Evolutionary conservation across 1,140 invertebrate species (phyloP), one percentile per base, ranked within the genome.

Genomic region (Nebria ingens): DNA sequence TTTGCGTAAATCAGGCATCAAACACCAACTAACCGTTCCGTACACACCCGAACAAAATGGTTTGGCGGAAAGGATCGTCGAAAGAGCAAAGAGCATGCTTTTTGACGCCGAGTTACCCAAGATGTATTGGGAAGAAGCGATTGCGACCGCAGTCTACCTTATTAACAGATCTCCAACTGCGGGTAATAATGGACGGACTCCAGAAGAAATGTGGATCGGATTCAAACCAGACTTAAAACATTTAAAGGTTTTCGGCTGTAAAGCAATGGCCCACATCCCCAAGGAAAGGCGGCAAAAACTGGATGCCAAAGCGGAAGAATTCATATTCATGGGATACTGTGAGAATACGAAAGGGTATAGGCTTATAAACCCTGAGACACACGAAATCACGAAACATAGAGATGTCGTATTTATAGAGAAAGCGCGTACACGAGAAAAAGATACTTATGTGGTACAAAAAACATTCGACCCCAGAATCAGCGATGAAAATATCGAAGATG

Each of bases 41-140:
- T 76, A 76, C 56, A 71, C 66, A 2, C 70, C 73, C 0, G 58
- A 78, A 61, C 66, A 74, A 54, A 79, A 78, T 60, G 72, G 72
- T 3, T 61, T 59, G 15, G 63, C 65, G 15, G 73, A 75, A 53
- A 23, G 65, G 21, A 29, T 70, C 6, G 29, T 65, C 6, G 65
- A 69, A 53, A 60, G 51, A 50, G 69, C 68, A 9, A 61, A 9
- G 66, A 72, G 55, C 67, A 70, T 15, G 56, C 64, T 67, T 4
- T 3, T 45, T n/a, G n/a, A n/a, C n/a, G n/a, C n/a, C n/a, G n/a
- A n/a, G n/a, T n/a, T n/a, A n/a, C n/a, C n/a, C n/a, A 2, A 49
- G 19, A 52, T 21, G 29, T 53, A 4, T 50, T 59, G 55, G 58
- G 55, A 21, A 45, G 58, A 59, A 60, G 56, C 53, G 19, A 56